These are phyloP conservation scores for Mirounga angustirostris DNA, from an alignment of 2,113 vertebrate species.

Conservation along the genomic window DNA sequence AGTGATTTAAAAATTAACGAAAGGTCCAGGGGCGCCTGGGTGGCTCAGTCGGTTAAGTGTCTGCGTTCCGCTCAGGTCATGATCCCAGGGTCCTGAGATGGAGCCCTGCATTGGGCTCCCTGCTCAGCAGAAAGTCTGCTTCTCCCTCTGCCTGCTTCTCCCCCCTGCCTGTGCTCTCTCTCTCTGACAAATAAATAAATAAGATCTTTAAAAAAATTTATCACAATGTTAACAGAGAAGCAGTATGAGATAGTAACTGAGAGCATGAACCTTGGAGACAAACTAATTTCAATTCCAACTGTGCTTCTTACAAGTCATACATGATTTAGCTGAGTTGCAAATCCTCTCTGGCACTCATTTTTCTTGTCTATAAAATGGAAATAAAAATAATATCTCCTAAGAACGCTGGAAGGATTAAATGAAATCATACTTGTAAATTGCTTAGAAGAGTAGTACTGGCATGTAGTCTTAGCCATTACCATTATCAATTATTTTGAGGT, in stretches of 20 bases:
- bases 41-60: not conserved
- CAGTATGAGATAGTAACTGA: not conserved
- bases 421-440: conserved; percentile 20
- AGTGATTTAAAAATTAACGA: not conserved
- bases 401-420: conserved; percentile 4
- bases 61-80: not conserved
- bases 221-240: not conserved
- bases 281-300: not conserved
- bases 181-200: too few species aligned
- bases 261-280: not conserved
- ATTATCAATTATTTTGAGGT: not conserved
- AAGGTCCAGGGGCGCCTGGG: not conserved
- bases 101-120: too few species aligned
- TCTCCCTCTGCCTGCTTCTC: too few species aligned
- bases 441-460: not conserved
- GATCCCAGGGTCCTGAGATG: not conserved
- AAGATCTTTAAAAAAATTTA: too few species aligned
- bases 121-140: too few species aligned
- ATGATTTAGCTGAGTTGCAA: not conserved
- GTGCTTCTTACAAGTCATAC: not conserved
- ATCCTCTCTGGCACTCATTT: not conserved
- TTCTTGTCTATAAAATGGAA: not conserved
- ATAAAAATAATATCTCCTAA: not conserved
- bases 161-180: too few species aligned
- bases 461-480: not conserved